These are phyloP conservation scores for Agrypnus murinus DNA, from an alignment of 2,888 invertebrate genomes.

Conservation along the genomic window DNA sequence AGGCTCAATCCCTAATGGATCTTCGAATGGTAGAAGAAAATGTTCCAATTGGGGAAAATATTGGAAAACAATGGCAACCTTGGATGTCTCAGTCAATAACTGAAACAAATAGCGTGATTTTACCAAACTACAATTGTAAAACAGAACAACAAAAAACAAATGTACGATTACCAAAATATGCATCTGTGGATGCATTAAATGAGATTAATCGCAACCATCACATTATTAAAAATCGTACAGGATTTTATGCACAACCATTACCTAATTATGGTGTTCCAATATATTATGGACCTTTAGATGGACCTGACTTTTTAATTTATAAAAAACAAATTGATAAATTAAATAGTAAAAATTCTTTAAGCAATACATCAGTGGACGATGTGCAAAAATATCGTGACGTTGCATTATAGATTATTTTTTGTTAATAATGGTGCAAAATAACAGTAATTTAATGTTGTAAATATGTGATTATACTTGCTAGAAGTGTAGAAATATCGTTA, in stretches of 20 bases:
- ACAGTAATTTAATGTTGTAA: not conserved
- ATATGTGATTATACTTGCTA: not conserved
- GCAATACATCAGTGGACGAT: slow-evolving; percentile 70
- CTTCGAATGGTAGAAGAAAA: slow-evolving; percentile 64
- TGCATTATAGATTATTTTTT: slow-evolving; percentile 64
- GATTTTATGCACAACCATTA: slow-evolving; percentile 69
- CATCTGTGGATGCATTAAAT: slow-evolving; percentile 68
- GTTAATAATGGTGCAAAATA: slow-evolving; percentile 1
- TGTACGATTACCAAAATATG: slow-evolving; percentile 63
- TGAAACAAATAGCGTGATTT: slow-evolving; percentile 59
- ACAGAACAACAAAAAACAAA: slow-evolving; percentile 53
- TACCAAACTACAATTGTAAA: slow-evolving; percentile 59
- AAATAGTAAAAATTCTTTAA: slow-evolving; percentile 68
- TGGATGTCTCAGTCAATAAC: slow-evolving; percentile 63
- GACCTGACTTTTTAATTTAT: slow-evolving; percentile 70
- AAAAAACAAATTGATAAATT: slow-evolving; percentile 68
- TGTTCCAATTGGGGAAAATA: slow-evolving; percentile 56
- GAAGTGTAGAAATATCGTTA: not conserved
- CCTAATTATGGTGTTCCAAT: slow-evolving; percentile 70
- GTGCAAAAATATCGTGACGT: slow-evolving; percentile 71
- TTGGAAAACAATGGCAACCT: slow-evolving; percentile 58
- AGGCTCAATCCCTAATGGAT: slow-evolving; percentile 69
- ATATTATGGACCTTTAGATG: slow-evolving; percentile 70
- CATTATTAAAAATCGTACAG: slow-evolving; percentile 67
- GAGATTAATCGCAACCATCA: slow-evolving; percentile 61